Percentiles rank a stretch among this genome's conserved stretches.
These are phyloP conservation scores for Hirtodrosophila cameraria DNA, from an alignment of 2,888 invertebrate species.

Conservation along the genomic window DNA sequence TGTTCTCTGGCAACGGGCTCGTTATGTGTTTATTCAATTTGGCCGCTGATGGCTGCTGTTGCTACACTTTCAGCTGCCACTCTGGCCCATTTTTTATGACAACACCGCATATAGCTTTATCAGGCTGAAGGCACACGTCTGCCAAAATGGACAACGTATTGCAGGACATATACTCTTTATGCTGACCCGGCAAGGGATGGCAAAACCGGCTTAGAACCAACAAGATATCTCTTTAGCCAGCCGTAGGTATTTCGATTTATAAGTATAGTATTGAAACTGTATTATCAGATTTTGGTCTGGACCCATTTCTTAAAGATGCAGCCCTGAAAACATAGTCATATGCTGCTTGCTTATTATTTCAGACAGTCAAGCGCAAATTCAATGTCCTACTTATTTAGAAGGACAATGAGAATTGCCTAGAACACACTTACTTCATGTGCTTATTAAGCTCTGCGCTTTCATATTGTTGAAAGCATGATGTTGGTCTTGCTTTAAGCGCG, in stretches of 20 bases:
- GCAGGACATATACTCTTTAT: slow-evolving; percentile 6
- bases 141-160: slow-evolving; percentile 55
- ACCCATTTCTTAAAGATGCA: slow-evolving; percentile 8
- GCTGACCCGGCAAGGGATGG: slow-evolving; percentile 36
- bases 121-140: slow-evolving; percentile 43
- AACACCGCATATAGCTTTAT: slow-evolving; percentile 57
- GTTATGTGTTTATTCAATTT: slow-evolving; percentile 78
- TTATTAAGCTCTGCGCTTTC: slow-evolving; percentile 46
- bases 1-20: slow-evolving; percentile 62
- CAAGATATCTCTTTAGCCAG: neutral
- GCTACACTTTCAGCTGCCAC: slow-evolving; percentile 28
- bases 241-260: neutral
- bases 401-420: slow-evolving; percentile 22
- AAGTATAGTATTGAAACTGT: slow-evolving; percentile 1
- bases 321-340: neutral
- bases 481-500: slow-evolving; percentile 30
- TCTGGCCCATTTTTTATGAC: slow-evolving; percentile 46
- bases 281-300: neutral
- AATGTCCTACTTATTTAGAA: slow-evolving; percentile 10
- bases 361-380: neutral
- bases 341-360: slow-evolving; percentile 12
- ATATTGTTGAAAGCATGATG: slow-evolving; percentile 45
- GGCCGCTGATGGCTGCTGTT: slow-evolving; percentile 30
- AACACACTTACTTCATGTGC: slow-evolving; percentile 10
- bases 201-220: neutral